Percentiles rank a stretch among this genome's conserved stretches.
These are phyloP conservation scores for Temnothorax rugatulus DNA, from an alignment of 2,888 invertebrate species.

Conservation along the genomic window DNA sequence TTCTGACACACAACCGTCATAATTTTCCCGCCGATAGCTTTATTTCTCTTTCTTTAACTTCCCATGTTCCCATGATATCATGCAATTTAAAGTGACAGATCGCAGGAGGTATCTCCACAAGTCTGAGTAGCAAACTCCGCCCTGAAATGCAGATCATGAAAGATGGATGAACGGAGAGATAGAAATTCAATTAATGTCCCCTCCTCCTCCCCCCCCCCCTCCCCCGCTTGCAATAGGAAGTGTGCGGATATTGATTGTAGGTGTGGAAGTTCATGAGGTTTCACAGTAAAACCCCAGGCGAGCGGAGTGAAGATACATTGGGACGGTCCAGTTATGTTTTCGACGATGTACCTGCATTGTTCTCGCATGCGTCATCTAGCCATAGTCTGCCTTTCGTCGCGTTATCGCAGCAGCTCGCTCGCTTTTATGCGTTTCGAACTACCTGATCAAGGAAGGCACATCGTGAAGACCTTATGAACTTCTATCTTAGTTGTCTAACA, in stretches of 20 bases:
- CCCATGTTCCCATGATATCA: not conserved
- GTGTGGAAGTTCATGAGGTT: slow-evolving; percentile 4
- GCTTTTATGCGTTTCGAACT: not conserved
- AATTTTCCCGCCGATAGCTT: not conserved
- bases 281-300: not conserved
- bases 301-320: not conserved
- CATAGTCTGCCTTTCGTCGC: not conserved
- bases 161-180: not conserved
- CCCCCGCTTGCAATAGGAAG: not conserved
- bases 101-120: not conserved
- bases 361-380: not conserved
- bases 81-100: slow-evolving; percentile 4
- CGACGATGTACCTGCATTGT: not conserved
- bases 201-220: too few species aligned
- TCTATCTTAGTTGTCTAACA: slow-evolving; percentile 10
- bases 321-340: not conserved
- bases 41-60: slow-evolving; percentile 12
- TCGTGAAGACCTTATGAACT: not conserved
- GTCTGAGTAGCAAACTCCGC: not conserved
- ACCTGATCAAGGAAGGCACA: not conserved
- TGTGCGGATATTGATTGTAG: not conserved
- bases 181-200: not conserved
- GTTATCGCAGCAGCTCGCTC: not conserved
- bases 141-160: not conserved
- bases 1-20: slow-evolving; percentile 2